phyloP scores from a whole-genome alignment of 2,888 invertebrate genomes.

The Therioaphis trifolii region DNA sequence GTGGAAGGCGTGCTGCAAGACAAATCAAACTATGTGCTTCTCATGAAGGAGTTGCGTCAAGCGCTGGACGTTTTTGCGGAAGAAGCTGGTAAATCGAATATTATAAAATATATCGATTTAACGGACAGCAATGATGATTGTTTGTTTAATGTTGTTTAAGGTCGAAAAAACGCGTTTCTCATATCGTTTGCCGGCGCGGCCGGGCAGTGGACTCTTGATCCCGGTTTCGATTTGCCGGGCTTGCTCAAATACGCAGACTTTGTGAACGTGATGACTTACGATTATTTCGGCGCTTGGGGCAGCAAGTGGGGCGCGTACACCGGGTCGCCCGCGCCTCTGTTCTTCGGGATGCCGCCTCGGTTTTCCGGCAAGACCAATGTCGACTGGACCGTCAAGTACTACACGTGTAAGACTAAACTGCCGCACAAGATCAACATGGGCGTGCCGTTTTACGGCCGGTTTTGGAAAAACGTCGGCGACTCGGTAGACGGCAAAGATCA shows the following conservation, averaged over 20 bases:
- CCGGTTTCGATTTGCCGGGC: constrained; percentile 63
- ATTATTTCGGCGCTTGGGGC: constrained; percentile 64
- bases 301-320: constrained; percentile 65
- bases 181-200: constrained; percentile 64
- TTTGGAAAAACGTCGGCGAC: constrained; percentile 63
- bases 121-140: too few relatives aligned
- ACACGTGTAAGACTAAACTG: constrained; percentile 60
- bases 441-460: constrained; percentile 64
- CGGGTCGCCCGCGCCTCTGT: constrained; percentile 64
- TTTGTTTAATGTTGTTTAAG: background rate
- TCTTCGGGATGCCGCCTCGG: constrained; percentile 62
- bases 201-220: constrained; percentile 63
- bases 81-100: background rate
- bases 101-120: too few relatives aligned
- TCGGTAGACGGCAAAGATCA: constrained; percentile 60
- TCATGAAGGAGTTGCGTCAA: constrained; percentile 63
- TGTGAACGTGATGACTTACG: constrained; percentile 64
- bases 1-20: constrained; percentile 63
- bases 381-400: constrained; percentile 64
- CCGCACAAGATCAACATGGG: constrained; percentile 65
- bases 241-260: constrained; percentile 63
- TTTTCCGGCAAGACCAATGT: constrained; percentile 64
- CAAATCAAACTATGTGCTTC: constrained; percentile 63
- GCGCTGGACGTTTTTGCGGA: constrained; percentile 48
- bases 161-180: constrained; percentile 59